A percentile compares a stretch with the other conserved stretches of the same genome.
phyloP scores from a whole-genome alignment of 1,140 invertebrate genomes.

The Oncopeltus fasciatus region DNA sequence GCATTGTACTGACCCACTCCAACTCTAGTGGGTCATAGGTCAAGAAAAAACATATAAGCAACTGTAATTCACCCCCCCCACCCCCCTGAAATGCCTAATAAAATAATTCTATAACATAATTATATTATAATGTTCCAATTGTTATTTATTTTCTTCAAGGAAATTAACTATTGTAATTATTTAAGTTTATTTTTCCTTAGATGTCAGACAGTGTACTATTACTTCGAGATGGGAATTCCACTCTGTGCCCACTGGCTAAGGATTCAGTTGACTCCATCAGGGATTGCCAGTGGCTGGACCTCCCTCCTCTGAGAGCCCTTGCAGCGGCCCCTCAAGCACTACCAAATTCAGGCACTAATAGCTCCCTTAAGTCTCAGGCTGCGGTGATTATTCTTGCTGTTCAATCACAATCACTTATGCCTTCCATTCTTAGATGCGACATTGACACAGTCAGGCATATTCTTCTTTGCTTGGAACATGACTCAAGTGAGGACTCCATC shows the following conservation, averaged over 20 bases:
- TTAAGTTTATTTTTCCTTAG: constrained; percentile 31
- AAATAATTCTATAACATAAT: too few relatives aligned
- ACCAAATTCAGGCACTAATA: constrained; percentile 37
- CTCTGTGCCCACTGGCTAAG: constrained; percentile 87
- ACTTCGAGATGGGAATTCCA: constrained; percentile 81
- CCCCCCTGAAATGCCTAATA: too few relatives aligned
- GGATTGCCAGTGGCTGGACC: constrained; percentile 85
- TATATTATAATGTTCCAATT: too few relatives aligned
- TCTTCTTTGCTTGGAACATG: constrained; percentile 54
- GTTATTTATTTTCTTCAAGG: too few relatives aligned
- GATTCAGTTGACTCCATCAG: constrained; percentile 84
- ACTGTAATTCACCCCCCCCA: too few relatives aligned
- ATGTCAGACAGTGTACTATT: constrained; percentile 73
- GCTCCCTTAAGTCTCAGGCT: constrained; percentile 58
- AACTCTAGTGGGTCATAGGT: too few relatives aligned
- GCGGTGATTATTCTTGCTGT: constrained; percentile 77
- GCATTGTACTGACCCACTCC: too few relatives aligned
- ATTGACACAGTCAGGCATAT: constrained; percentile 71
- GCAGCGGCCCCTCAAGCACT: constrained; percentile 63
- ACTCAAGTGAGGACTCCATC: constrained; percentile 38
- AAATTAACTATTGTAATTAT: too few relatives aligned
- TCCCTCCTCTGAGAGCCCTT: constrained; percentile 72
- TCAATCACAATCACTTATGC: constrained; percentile 76
- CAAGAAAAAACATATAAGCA: too few relatives aligned
- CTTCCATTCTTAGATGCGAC: constrained; percentile 79